phyloP scores from a whole-genome alignment of 2,888 invertebrate genomes.

The Temnothorax unifasciatus region DNA sequence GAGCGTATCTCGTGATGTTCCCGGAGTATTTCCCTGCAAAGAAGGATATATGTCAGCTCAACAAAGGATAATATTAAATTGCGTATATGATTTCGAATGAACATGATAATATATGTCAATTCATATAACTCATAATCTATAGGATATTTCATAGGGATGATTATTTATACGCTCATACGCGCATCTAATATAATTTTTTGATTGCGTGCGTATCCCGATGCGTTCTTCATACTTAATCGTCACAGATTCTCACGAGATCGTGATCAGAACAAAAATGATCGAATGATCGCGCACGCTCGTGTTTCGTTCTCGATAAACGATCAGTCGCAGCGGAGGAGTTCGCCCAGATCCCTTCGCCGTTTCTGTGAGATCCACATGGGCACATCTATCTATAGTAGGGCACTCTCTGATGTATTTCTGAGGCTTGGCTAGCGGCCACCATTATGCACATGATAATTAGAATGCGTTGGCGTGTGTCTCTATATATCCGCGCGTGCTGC shows the following conservation, averaged over 20 bases:
- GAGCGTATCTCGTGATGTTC: slow-evolving; percentile 32
- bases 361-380: slow-evolving; percentile 76
- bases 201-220: background rate
- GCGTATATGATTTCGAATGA: background rate
- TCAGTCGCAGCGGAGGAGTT: slow-evolving; percentile 1
- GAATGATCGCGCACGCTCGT: slow-evolving; percentile 32
- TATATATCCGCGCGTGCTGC: slow-evolving; percentile 84
- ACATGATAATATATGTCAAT: background rate
- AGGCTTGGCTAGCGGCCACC: slow-evolving; percentile 86
- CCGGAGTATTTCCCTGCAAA: slow-evolving; percentile 17
- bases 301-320: slow-evolving; percentile 57
- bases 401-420: slow-evolving; percentile 85
- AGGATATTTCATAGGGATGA: background rate
- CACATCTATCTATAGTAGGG: slow-evolving; percentile 82
- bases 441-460: slow-evolving; percentile 87
- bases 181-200: background rate
- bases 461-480: slow-evolving; percentile 86
- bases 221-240: background rate
- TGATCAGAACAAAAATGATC: slow-evolving; percentile 28
- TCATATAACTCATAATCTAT: background rate
- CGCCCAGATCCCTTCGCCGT: slow-evolving; percentile 45
- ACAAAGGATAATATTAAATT: background rate
- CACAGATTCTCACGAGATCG: background rate
- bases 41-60: background rate
- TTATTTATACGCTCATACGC: background rate